Conservation (phyloP, 2,888 invertebrate species). For the Proisotoma minuta region DNA sequence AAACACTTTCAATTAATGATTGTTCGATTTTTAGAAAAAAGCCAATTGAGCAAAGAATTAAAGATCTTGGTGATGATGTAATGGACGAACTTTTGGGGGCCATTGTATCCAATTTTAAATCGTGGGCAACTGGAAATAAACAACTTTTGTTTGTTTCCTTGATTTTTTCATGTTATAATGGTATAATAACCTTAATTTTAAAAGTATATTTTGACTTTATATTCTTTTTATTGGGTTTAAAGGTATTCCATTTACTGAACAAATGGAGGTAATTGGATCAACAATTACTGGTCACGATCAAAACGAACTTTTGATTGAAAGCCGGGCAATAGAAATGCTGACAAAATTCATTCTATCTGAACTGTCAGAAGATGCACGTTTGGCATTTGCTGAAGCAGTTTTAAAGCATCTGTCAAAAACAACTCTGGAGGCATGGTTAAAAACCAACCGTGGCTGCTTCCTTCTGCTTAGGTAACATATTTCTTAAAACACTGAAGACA, state of each 20-base stretch:
- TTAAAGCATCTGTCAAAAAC: neutral
- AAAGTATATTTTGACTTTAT: neutral
- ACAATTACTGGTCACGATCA: too few species aligned
- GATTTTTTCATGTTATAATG: neutral
- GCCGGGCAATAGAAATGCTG: neutral
- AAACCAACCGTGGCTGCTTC: slow-evolving; percentile 8
- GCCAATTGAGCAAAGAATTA: neutral
- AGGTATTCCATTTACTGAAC: neutral
- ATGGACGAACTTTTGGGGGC: neutral
- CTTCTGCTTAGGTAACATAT: neutral
- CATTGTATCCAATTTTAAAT: neutral
- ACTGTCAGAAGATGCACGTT: neutral
- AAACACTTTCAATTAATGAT: neutral
- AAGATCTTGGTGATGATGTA: neutral
- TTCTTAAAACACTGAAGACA: neutral
- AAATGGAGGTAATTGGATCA: too few species aligned
- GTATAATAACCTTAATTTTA: neutral
- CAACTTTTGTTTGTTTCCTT: neutral
- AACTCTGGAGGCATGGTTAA: neutral
- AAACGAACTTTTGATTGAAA: too few species aligned
- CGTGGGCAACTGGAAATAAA: too few species aligned
- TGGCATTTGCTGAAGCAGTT: neutral
- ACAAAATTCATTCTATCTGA: neutral
- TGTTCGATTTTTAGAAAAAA: neutral
- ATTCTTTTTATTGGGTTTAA: neutral